Evolutionary conservation across 1,140 invertebrate species (phyloP).

Genomic region (Bicyclus anynana): DNA sequence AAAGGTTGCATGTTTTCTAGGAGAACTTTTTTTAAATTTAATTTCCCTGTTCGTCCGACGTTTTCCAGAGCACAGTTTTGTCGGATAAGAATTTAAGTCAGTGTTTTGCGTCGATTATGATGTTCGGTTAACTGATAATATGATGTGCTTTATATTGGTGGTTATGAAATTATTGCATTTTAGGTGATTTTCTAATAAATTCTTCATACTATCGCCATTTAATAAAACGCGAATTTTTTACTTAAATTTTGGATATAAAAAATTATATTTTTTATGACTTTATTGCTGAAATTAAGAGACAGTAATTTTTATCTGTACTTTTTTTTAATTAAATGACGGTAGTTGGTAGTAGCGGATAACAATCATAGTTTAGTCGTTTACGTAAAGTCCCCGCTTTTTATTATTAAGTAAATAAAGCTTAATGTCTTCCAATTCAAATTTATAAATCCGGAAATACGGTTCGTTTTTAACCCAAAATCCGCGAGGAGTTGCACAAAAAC

Average conservation of each 20-base stretch:
- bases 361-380: not conserved
- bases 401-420: slow-evolving; percentile 11
- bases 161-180: slow-evolving; percentile 10
- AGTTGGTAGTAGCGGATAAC: slow-evolving; percentile 8
- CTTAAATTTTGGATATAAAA: not conserved
- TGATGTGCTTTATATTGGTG: slow-evolving; percentile 30
- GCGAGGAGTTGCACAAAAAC: no score
- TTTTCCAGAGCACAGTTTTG: slow-evolving; percentile 62
- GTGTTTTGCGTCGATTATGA: slow-evolving; percentile 31
- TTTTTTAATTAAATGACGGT: slow-evolving; percentile 9
- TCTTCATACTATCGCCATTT: not conserved
- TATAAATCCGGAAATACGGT: not conserved
- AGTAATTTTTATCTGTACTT: no score
- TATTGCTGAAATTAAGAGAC: no score
- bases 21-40: not conserved
- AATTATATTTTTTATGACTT: no score
- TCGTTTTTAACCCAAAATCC: not conserved
- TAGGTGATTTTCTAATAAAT: not conserved
- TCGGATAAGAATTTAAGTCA: slow-evolving; percentile 31
- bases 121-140: slow-evolving; percentile 29
- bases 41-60: slow-evolving; percentile 19
- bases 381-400: slow-evolving; percentile 19
- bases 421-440: slow-evolving; percentile 17
- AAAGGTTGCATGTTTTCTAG: slow-evolving; percentile 36
- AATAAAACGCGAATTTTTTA: not conserved